Conservation (phyloP, 2,113 vertebrate species). For the Chitala chitala region DNA sequence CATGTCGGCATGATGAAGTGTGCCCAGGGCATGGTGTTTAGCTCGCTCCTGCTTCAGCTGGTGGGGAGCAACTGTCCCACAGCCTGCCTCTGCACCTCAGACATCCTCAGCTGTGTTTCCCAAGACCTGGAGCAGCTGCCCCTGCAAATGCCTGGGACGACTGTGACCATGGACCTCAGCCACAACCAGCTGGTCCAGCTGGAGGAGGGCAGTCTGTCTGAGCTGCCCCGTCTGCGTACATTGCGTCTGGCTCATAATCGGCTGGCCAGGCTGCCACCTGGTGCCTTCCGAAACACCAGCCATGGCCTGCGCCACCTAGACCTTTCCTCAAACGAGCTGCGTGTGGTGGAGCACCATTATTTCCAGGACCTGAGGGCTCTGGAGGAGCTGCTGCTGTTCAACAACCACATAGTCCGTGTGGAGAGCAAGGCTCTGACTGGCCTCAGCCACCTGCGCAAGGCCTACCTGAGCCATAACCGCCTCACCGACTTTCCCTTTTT, state of each 20-base stretch:
- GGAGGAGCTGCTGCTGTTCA: constrained; percentile 85
- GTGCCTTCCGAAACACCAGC: constrained; percentile 72
- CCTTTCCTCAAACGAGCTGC: constrained; percentile 83
- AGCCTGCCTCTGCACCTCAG: constrained; percentile 79
- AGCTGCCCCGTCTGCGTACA: constrained; percentile 69
- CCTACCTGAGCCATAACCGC: constrained; percentile 87
- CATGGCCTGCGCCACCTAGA: constrained; percentile 72
- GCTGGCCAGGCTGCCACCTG: constrained; percentile 58
- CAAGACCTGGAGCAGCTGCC: constrained; percentile 68
- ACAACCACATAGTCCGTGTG: constrained; percentile 76
- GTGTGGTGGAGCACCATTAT: constrained; percentile 62
- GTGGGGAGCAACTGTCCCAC: constrained; percentile 59
- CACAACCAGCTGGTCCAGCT: constrained; percentile 76
- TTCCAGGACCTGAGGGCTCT: constrained; percentile 75
- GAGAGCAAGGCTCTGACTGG: constrained; percentile 65
- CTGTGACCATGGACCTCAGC: constrained; percentile 79
- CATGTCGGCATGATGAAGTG: background rate
- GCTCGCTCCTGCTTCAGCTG: constrained; percentile 34
- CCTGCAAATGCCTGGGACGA: constrained; percentile 57
- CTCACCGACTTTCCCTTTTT: constrained; percentile 81
- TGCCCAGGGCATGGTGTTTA: constrained; percentile 10
- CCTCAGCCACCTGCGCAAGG: constrained; percentile 71
- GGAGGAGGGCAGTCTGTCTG: constrained; percentile 59
- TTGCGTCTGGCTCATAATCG: constrained; percentile 77
- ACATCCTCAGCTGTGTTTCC: constrained; percentile 81